Evolutionary conservation across 2,888 invertebrate genomes (phyloP).

Genomic region (Aporophyla nigra): DNA sequence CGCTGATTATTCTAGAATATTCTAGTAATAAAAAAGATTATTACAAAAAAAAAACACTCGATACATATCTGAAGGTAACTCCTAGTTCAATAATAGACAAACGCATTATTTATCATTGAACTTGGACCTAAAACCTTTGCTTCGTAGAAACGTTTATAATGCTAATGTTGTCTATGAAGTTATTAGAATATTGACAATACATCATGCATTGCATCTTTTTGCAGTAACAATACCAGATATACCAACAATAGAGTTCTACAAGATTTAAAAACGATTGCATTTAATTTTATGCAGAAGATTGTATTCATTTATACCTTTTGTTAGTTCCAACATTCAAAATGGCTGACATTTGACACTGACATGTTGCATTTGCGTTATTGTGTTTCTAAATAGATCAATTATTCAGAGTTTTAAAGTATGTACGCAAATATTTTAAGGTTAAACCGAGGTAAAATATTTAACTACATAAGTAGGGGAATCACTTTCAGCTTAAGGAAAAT

Average conservation of each 20-base stretch:
- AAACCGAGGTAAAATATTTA: constrained; percentile 15
- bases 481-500: constrained; percentile 33
- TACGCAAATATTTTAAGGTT: constrained; percentile 27
- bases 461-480: constrained; percentile 40
- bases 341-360: constrained; percentile 47
- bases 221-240: not conserved
- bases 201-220: constrained; percentile 12
- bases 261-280: constrained; percentile 32
- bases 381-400: constrained; percentile 24
- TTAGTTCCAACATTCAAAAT: constrained; percentile 36
- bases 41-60: not conserved
- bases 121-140: not conserved
- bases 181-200: constrained; percentile 21
- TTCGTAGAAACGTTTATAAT: not conserved
- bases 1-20: not conserved
- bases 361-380: constrained; percentile 18
- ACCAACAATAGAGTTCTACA: constrained; percentile 1
- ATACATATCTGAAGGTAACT: not conserved
- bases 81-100: not conserved
- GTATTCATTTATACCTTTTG: constrained; percentile 19
- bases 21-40: not conserved
- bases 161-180: not conserved
- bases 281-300: not conserved
- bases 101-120: not conserved
- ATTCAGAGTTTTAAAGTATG: constrained; percentile 26